phyloP scores from a whole-genome alignment of 2,797 vertebrate genomes.

The Sebastolobus altivelis region DNA sequence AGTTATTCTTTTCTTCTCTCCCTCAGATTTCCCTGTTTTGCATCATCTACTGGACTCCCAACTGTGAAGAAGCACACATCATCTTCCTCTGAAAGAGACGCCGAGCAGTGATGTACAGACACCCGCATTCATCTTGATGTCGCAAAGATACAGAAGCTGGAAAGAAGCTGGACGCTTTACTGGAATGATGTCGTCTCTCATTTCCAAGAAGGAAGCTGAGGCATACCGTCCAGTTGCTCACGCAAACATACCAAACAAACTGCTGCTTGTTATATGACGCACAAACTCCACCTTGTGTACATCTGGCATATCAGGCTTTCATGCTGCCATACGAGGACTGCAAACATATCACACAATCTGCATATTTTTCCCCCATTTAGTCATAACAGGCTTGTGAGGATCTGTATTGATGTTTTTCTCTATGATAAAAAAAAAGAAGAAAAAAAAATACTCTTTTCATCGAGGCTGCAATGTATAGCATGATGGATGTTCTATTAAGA shows the following conservation, averaged over 20 bases:
- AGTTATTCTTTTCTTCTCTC: conserved; percentile 24
- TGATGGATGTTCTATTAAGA: conserved; percentile 73
- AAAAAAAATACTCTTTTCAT: conserved; percentile 34
- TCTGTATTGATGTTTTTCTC: conserved; percentile 57
- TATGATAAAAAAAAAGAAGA: conserved; percentile 20
- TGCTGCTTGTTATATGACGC: conserved; percentile 58
- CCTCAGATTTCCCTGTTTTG: conserved; percentile 77
- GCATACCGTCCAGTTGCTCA: conserved; percentile 16
- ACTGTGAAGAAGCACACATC: conserved; percentile 83
- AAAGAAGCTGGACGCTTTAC: conserved; percentile 37
- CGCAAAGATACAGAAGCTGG: conserved; percentile 35
- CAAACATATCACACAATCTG: conserved; percentile 56
- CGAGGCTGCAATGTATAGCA: conserved; percentile 70
- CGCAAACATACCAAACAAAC: conserved; percentile 64
- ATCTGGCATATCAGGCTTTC: conserved; percentile 55
- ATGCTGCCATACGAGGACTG: conserved; percentile 45
- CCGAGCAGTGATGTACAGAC: conserved; percentile 70
- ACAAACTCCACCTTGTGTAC: conserved; percentile 44
- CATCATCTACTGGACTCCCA: conserved; percentile 82
- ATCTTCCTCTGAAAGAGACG: conserved; percentile 66
- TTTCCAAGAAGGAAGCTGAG: conserved; percentile 50
- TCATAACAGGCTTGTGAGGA: conserved; percentile 57
- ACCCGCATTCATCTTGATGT: conserved; percentile 60
- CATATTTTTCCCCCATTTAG: conserved; percentile 41
- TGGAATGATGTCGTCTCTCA: conserved; percentile 50